Base-by-base conservation (phyloP, 2,888 invertebrate genomes). In the Rhodophaea formosa region DNA sequence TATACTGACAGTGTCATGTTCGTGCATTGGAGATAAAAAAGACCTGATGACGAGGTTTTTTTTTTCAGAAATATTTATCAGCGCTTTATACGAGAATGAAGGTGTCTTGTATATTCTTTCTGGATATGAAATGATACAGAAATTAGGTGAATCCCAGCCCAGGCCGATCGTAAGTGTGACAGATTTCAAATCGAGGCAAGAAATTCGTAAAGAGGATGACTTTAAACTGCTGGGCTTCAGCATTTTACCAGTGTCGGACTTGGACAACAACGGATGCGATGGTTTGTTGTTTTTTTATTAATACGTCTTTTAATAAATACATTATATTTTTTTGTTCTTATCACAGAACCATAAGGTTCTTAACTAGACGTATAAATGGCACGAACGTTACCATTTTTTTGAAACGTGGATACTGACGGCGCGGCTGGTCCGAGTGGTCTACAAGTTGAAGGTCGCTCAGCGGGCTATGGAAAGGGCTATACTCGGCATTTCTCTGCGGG, bases 221-320 rank as follows among this genome's bases (percentile, higher is more conserved):
- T 35, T 12, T 16, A 51, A 51, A 16, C 35, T 16, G 7, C 16
- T 51, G 16, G 51, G 35, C 35, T 51, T 51, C 17, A 51, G 51
- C 15, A 7, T 51, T 10, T 3, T 8, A 7, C 35, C 35, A 1
- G 10, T 51, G 5, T 12, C 16, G 1, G 51, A 51, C 35, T 12
- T 51, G 35, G 51, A 51, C 16, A 12, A 35, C 2, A 51, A 51
- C 14, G 51, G 51, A 39, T 51, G 51, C 6, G 51, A 51, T 51
- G 51, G 51, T 44, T 51, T 0, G 45, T 15, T 10, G 8, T 35
- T 8, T 12, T 39, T 12, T 12, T 5, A 12, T n/a, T n/a, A n/a
- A 12, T 39, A 39, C 10, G 8, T 35, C 12, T 8, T 32, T 6
- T 32, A 32, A 1, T 8, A 32, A 32, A n/a, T n/a, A n/a, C n/a